Conservation (phyloP, 2,888 invertebrate genomes). For the Caenorhabditis afra region DNA sequence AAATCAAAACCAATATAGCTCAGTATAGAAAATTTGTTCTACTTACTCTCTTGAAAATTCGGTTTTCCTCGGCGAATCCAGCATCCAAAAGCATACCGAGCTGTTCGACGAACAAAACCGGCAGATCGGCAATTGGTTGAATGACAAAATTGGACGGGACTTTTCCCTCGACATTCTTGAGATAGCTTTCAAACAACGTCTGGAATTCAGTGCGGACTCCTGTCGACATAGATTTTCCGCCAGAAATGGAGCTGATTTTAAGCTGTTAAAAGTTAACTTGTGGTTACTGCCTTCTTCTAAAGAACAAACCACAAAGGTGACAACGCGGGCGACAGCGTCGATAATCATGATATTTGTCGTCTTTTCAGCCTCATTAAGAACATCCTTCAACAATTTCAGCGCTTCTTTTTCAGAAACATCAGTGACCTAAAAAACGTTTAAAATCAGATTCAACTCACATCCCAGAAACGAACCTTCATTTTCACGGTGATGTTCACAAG, state of each 20-base stretch:
- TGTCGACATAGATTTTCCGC: slow-evolving; percentile 33
- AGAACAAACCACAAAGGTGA: slow-evolving; percentile 48
- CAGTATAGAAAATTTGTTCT: neutral
- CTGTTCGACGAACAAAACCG: slow-evolving; percentile 61
- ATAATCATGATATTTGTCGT: slow-evolving; percentile 39
- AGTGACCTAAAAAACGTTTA: slow-evolving; percentile 13
- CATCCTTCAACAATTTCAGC: slow-evolving; percentile 33
- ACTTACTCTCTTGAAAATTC: slow-evolving; percentile 68
- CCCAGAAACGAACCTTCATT: slow-evolving; percentile 42
- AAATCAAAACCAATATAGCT: neutral
- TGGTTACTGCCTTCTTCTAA: neutral
- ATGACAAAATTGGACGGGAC: slow-evolving; percentile 57
- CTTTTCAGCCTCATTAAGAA: slow-evolving; percentile 46
- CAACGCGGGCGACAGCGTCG: slow-evolving; percentile 38
- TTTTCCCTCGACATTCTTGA: slow-evolving; percentile 57
- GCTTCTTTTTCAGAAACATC: slow-evolving; percentile 37
- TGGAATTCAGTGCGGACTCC: slow-evolving; percentile 53
- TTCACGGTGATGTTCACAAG: slow-evolving; percentile 50
- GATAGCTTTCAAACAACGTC: slow-evolving; percentile 37
- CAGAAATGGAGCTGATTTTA: slow-evolving; percentile 27
- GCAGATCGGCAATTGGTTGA: slow-evolving; percentile 55
- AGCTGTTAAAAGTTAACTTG: slow-evolving; percentile 15
- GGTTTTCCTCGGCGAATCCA: slow-evolving; percentile 66
- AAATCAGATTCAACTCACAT: neutral
- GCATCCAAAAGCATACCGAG: slow-evolving; percentile 56